These are phyloP conservation scores for Microctonus aethiopoides DNA, from an alignment of 2,888 invertebrate genomes.

Conservation along the genomic window DNA sequence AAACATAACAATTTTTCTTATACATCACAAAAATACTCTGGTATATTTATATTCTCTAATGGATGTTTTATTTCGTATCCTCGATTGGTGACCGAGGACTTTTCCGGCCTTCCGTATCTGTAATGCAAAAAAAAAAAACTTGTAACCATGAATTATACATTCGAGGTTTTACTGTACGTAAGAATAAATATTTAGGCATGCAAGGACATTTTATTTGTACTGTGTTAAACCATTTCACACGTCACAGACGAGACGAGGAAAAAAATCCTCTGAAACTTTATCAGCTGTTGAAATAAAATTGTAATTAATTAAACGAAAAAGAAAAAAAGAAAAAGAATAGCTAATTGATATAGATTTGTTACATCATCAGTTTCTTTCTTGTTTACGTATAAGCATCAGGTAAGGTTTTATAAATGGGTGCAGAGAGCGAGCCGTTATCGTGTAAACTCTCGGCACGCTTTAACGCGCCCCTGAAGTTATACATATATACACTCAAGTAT, in stretches of 20 bases:
- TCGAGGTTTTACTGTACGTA: slow-evolving; percentile 43
- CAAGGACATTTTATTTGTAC: slow-evolving; percentile 47
- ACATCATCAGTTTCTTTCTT: neutral
- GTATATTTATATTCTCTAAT: neutral
- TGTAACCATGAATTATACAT: slow-evolving; percentile 37
- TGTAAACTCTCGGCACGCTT: slow-evolving; percentile 31
- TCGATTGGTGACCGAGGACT: slow-evolving; percentile 46
- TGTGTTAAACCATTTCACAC: slow-evolving; percentile 26
- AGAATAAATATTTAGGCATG: slow-evolving; percentile 57
- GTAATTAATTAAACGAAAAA: neutral
- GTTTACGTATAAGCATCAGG: neutral
- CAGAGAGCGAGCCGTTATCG: slow-evolving; percentile 44
- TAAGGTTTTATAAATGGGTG: neutral
- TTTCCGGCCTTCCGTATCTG: slow-evolving; percentile 47
- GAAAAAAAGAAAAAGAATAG: neutral
- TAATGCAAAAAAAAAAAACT: slow-evolving; percentile 33
- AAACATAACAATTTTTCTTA: too few relatives aligned
- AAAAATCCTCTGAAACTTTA: too few relatives aligned
- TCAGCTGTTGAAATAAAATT: slow-evolving; percentile 35
- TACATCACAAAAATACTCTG: neutral
- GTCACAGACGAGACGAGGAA: too few relatives aligned
- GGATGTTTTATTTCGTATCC: slow-evolving; percentile 39
- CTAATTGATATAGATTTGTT: neutral
- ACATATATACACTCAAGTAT: too few relatives aligned
- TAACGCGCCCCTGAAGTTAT: slow-evolving; percentile 40